These are phyloP conservation scores for Drosophila neoperkinsi DNA, from an alignment of 2,888 invertebrate species.

Conservation along the genomic window DNA sequence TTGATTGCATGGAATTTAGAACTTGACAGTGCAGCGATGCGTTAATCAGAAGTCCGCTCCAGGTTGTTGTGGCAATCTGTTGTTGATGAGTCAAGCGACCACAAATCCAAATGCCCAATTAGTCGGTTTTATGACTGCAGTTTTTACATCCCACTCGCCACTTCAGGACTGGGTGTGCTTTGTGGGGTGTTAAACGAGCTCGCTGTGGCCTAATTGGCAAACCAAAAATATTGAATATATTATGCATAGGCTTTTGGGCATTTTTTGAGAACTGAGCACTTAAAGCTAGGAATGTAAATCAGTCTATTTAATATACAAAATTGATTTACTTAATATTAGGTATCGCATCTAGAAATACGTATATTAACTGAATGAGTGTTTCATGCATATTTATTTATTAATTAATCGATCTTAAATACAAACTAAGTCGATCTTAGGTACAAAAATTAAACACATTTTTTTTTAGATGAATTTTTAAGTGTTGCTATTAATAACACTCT, in stretches of 20 bases:
- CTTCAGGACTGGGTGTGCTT: background rate
- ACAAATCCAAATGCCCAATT: constrained; percentile 61
- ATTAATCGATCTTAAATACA: background rate
- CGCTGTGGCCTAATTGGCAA: constrained; percentile 27
- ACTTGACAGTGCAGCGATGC: constrained; percentile 62
- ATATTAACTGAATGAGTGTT: background rate
- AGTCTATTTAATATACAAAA: background rate
- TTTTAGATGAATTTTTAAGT: background rate
- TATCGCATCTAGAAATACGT: background rate
- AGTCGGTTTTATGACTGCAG: constrained; percentile 36
- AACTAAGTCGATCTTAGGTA: background rate
- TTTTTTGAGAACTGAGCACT: background rate
- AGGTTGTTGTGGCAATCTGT: constrained; percentile 61
- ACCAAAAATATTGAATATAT: constrained; percentile 1
- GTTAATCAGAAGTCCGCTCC: constrained; percentile 46
- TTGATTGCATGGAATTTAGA: constrained; percentile 35
- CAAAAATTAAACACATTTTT: background rate
- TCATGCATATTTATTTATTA: background rate
- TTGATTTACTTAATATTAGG: background rate
- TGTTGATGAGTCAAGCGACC: constrained; percentile 33
- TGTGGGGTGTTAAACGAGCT: constrained; percentile 21
- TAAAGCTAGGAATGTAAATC: background rate
- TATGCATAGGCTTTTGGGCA: background rate
- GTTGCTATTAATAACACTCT: background rate
- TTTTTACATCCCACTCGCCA: constrained; percentile 9